Evolutionary conservation across 2,113 vertebrate species (phyloP).

Genomic region (Calonectris borealis): DNA sequence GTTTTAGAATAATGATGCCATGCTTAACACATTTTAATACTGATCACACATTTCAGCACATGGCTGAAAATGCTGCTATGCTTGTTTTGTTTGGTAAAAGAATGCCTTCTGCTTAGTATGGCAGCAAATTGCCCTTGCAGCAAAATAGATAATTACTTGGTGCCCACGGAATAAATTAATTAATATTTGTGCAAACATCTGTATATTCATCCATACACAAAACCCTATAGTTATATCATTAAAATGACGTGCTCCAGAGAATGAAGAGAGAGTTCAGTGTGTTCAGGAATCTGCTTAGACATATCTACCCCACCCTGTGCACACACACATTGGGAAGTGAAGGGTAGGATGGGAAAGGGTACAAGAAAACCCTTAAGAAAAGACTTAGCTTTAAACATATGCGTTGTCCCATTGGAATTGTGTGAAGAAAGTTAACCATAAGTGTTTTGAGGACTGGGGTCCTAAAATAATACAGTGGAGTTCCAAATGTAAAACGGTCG

Average conservation of each 20-base stretch:
- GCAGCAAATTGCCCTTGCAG: constrained; percentile 31
- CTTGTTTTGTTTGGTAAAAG: constrained; percentile 24
- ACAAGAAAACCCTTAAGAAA: background rate
- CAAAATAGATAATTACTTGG: constrained; percentile 24
- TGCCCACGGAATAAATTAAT: background rate
- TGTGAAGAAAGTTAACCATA: constrained; percentile 38
- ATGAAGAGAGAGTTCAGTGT: background rate
- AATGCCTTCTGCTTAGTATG: constrained; percentile 18
- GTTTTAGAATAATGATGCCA: constrained; percentile 44
- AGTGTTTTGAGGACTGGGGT: constrained; percentile 23
- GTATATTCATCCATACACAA: background rate
- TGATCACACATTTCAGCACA: constrained; percentile 25
- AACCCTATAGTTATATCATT: background rate
- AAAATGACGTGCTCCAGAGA: background rate
- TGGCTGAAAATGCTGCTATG: constrained; percentile 30
- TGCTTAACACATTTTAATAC: constrained; percentile 10
- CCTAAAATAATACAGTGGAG: constrained; percentile 48
- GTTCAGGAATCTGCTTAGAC: background rate
- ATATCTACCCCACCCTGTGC: background rate
- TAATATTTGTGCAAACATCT: constrained; percentile 18
- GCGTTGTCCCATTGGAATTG: constrained; percentile 39
- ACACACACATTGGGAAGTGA: background rate
- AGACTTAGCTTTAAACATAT: background rate
- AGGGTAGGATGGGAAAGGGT: background rate
- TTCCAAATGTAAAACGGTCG: constrained; percentile 3